phyloP scores from a whole-genome alignment of 2,888 invertebrate species.

The Trissonchulus sp. region DNA sequence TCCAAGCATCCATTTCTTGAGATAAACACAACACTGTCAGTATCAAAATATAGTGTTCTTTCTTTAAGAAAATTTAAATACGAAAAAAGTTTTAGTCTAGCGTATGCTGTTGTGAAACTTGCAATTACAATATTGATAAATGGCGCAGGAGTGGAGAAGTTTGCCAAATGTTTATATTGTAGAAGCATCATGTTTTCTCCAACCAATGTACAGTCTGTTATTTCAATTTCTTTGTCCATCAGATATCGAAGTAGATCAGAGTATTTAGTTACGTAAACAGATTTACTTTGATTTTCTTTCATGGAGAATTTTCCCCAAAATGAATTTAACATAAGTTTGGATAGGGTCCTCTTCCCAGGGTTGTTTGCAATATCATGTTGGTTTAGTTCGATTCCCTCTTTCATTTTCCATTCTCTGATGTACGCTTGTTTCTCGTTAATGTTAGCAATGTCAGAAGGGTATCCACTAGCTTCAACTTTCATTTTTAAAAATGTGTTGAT shows the following conservation, averaged over 20 bases:
- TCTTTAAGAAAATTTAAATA: conserved; percentile 46
- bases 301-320: conserved; percentile 44
- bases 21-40: conserved; percentile 50
- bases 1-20: too few species aligned
- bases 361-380: conserved; percentile 36
- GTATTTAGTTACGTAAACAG: too few species aligned
- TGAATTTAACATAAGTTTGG: conserved; percentile 38
- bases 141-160: background rate
- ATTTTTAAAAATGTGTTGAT: too few species aligned
- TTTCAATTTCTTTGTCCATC: conserved; percentile 17
- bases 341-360: conserved; percentile 36
- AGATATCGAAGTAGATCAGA: conserved; percentile 30
- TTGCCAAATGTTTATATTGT: conserved; percentile 3
- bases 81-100: conserved; percentile 47
- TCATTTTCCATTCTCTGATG: conserved; percentile 36
- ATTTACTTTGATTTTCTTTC: too few species aligned
- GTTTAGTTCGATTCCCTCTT: conserved; percentile 40
- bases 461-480: too few species aligned
- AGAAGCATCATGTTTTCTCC: conserved; percentile 28
- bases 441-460: conserved; percentile 38
- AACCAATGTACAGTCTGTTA: conserved; percentile 14
- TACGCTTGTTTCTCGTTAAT: conserved; percentile 39
- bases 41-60: conserved; percentile 51
- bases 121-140: conserved; percentile 47
- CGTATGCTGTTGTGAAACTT: conserved; percentile 49